Conservation (phyloP, 2,888 invertebrate species). For the Platycheirus rosarum region DNA sequence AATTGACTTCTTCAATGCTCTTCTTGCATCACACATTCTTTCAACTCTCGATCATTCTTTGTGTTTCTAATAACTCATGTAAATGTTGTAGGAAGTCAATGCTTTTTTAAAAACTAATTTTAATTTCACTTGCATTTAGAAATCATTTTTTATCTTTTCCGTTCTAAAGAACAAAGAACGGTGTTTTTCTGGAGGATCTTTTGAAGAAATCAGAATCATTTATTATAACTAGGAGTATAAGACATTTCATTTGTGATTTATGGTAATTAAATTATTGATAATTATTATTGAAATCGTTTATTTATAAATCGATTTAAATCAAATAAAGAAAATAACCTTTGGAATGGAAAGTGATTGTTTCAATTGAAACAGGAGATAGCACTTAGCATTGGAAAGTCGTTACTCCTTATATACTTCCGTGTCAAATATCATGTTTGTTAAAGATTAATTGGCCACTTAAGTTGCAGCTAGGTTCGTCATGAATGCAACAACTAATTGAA, state of each 20-base stretch:
- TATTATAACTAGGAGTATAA: constrained; percentile 52
- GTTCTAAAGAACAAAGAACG: background rate
- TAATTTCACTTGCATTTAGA: constrained; percentile 1
- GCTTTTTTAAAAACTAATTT: background rate
- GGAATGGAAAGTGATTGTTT: too few relatives aligned
- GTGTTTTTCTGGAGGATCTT: background rate
- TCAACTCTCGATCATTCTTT: constrained; percentile 34
- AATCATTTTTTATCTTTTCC: background rate
- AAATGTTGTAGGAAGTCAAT: background rate
- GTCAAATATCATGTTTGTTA: too few relatives aligned
- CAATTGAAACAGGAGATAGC: too few relatives aligned
- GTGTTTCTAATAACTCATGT: constrained; percentile 46
- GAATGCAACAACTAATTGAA: too few relatives aligned
- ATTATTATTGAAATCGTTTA: constrained; percentile 56
- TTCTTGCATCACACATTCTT: constrained; percentile 14
- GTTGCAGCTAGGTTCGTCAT: too few relatives aligned
- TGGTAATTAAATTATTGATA: constrained; percentile 66
- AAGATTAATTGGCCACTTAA: too few relatives aligned
- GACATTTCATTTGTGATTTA: constrained; percentile 70
- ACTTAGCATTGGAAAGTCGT: too few relatives aligned
- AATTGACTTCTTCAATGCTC: constrained; percentile 7
- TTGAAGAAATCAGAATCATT: constrained; percentile 32
- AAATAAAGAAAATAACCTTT: constrained; percentile 51
- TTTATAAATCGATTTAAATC: constrained; percentile 56
- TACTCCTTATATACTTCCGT: too few relatives aligned